Conservation (phyloP, 2,797 vertebrate genomes). For the Acanthurus leucopareius region DNA sequence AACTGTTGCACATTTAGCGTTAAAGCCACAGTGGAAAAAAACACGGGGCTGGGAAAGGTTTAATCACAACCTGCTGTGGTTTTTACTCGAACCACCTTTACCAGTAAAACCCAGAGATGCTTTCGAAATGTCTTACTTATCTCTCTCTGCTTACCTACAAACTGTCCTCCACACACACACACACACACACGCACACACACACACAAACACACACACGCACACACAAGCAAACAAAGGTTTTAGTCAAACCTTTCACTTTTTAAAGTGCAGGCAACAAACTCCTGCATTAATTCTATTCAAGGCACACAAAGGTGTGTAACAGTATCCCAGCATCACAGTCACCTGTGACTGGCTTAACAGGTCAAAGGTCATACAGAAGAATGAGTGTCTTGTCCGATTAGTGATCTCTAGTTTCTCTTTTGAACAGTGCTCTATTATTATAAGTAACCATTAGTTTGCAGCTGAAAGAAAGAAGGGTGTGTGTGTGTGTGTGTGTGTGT, state of each 20-base stretch:
- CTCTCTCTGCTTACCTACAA: too few species aligned
- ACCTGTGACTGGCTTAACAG: constrained; percentile 68
- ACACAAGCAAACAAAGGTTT: neutral
- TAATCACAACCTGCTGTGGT: constrained; percentile 5
- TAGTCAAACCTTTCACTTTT: neutral
- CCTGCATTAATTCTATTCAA: constrained; percentile 18
- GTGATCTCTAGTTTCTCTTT: constrained; percentile 74
- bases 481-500: neutral
- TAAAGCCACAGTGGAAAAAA: constrained; percentile 25
- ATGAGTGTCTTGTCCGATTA: constrained; percentile 69
- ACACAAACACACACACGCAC: constrained; percentile 4
- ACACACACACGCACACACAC: neutral
- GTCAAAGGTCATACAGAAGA: constrained; percentile 73
- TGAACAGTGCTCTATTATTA: constrained; percentile 69
- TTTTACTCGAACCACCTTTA: constrained; percentile 23
- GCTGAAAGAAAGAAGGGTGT: constrained; percentile 40
- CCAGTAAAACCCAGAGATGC: neutral
- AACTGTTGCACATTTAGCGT: neutral
- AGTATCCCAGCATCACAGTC: constrained; percentile 63
- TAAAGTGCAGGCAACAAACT: constrained; percentile 32
- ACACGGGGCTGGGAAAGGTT: neutral
- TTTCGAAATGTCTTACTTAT: neutral
- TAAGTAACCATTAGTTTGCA: constrained; percentile 37
- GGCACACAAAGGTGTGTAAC: constrained; percentile 63
- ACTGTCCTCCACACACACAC: neutral